These are phyloP conservation scores for Xenentodon cancila DNA, from an alignment of 2,797 vertebrate genomes.

Conservation along the genomic window DNA sequence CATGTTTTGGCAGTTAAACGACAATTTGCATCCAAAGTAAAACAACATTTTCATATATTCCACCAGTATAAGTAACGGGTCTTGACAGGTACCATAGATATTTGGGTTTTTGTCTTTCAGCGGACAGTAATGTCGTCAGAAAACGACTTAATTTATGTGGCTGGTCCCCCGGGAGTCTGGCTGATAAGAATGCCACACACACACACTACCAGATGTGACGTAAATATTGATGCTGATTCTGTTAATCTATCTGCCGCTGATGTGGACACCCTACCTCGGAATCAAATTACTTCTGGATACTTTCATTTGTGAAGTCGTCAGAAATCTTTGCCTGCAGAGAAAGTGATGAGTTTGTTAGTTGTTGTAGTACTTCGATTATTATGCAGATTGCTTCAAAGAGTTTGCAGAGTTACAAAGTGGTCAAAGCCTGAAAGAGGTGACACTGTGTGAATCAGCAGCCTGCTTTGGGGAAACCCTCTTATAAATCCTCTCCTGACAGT, in stretches of 20 bases:
- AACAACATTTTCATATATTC: constrained; percentile 1
- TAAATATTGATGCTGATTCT: constrained; percentile 41
- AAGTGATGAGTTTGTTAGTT: constrained; percentile 36
- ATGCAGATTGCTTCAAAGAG: no score
- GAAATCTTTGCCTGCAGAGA: constrained; percentile 38
- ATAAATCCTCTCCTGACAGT: neutral
- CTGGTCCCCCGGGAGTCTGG: constrained; percentile 21
- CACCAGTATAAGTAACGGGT: constrained; percentile 13
- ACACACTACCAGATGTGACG: constrained; percentile 40
- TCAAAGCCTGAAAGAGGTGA: constrained; percentile 3
- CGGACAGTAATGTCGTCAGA: constrained; percentile 19
- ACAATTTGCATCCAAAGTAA: constrained; percentile 21
- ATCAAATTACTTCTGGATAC: constrained; percentile 45
- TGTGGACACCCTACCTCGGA: constrained; percentile 40
- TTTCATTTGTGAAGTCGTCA: constrained; percentile 40
- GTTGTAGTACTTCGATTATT: constrained; percentile 10
- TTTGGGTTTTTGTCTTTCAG: constrained; percentile 19
- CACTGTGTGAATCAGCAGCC: constrained; percentile 8
- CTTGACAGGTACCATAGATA: neutral
- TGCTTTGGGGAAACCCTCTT: no score
- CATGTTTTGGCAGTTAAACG: neutral
- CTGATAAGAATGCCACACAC: constrained; percentile 59
- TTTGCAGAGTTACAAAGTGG: constrained; percentile 8
- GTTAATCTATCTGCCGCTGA: constrained; percentile 54
- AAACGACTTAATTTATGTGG: constrained; percentile 34